A percentile compares a stretch with the other conserved stretches of the same genome.
Evolutionary conservation across 1,140 invertebrate species (phyloP).

Genomic region (Marisa cornuarietis): DNA sequence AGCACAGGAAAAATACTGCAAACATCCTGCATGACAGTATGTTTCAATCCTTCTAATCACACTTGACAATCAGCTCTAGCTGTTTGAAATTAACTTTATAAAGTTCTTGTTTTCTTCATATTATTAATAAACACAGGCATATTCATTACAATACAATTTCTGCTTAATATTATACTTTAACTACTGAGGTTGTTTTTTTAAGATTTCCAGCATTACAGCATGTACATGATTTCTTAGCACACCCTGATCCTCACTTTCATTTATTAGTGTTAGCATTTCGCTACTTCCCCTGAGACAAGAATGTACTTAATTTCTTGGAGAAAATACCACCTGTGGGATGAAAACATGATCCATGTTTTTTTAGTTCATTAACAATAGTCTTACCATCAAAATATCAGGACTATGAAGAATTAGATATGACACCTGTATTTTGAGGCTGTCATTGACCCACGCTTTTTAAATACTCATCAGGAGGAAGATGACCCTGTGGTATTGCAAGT

Average conservation of each 20-base stretch:
- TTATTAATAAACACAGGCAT: not conserved
- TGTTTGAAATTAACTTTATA: not conserved
- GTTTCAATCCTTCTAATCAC: not conserved
- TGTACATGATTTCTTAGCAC: too few relatives aligned
- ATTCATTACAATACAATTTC: not conserved
- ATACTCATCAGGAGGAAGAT: slow-evolving; percentile 24
- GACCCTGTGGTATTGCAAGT: slow-evolving; percentile 26
- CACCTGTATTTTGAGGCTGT: too few relatives aligned
- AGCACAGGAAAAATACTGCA: slow-evolving; percentile 4
- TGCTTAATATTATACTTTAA: not conserved
- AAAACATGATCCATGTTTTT: too few relatives aligned
- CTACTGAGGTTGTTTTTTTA: not conserved
- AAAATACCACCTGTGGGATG: too few relatives aligned
- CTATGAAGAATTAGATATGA: too few relatives aligned
- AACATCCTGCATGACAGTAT: slow-evolving; percentile 1
- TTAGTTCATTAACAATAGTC: too few relatives aligned
- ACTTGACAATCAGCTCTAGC: not conserved
- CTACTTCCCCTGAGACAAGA: too few relatives aligned
- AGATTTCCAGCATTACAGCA: not conserved
- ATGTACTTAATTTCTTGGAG: too few relatives aligned
- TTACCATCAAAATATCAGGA: too few relatives aligned
- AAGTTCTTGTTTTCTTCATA: not conserved
- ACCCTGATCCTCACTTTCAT: too few relatives aligned
- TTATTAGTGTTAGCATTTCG: too few relatives aligned
- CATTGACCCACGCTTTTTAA: too few relatives aligned